Conservation (phyloP, 2,888 invertebrate genomes). For the Gibbula magus region DNA sequence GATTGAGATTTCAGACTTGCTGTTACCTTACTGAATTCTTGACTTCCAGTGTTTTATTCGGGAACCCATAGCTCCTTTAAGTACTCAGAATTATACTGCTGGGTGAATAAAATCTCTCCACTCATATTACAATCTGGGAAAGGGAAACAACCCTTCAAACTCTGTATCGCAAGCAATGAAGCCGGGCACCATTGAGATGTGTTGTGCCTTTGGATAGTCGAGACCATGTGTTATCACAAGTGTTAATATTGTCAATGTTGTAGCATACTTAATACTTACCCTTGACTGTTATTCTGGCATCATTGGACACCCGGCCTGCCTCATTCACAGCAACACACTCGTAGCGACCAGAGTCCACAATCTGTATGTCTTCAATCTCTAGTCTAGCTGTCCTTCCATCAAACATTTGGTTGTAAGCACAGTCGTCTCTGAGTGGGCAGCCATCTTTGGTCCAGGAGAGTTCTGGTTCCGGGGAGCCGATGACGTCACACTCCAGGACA, state of each 20-base stretch:
- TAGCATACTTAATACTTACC: constrained; percentile 37
- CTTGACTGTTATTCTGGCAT: constrained; percentile 58
- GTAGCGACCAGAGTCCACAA: constrained; percentile 61
- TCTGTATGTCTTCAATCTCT: constrained; percentile 48
- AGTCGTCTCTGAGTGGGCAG: constrained; percentile 35
- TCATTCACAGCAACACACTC: constrained; percentile 60
- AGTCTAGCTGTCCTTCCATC: constrained; percentile 63
- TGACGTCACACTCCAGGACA: constrained; percentile 62
- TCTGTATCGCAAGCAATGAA: too few species aligned
- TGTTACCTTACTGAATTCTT: too few species aligned
- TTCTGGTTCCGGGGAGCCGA: constrained; percentile 61
- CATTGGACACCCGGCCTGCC: constrained; percentile 58
- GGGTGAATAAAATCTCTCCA: too few species aligned
- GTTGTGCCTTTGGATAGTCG: too few species aligned
- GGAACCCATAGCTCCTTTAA: too few species aligned
- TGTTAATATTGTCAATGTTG: background rate
- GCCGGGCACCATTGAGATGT: too few species aligned
- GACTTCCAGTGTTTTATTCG: too few species aligned
- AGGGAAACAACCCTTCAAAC: too few species aligned
- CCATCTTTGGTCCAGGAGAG: constrained; percentile 59
- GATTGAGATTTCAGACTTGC: too few species aligned
- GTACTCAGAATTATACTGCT: too few species aligned
- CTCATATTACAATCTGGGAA: too few species aligned
- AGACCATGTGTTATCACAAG: background rate
- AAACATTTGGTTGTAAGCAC: constrained; percentile 44